phyloP scores from a whole-genome alignment of 1,140 invertebrate genomes.

The Drosophila pseudoananassae region DNA sequence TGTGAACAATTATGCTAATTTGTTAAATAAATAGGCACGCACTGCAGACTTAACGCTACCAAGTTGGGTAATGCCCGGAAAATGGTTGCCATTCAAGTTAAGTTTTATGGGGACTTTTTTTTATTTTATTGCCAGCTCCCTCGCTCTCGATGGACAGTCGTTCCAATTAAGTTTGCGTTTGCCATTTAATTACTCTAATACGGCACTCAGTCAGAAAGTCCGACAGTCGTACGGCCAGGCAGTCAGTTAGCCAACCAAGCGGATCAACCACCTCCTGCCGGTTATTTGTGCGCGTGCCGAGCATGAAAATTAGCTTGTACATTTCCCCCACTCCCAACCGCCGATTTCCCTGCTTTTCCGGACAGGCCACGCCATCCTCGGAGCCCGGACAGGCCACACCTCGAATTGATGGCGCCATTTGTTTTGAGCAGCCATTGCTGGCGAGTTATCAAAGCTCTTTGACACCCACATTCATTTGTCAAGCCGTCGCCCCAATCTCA shows the following conservation, averaged over 20 bases:
- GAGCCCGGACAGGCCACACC: slow-evolving; percentile 60
- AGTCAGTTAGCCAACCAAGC: slow-evolving; percentile 33
- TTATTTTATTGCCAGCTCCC: slow-evolving; percentile 72
- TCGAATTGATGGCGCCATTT: slow-evolving; percentile 73
- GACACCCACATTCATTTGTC: slow-evolving; percentile 78
- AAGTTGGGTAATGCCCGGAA: slow-evolving; percentile 45
- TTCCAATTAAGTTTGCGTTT: slow-evolving; percentile 76
- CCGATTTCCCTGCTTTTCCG: neutral
- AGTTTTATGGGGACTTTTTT: slow-evolving; percentile 76
- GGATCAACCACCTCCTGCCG: slow-evolving; percentile 52
- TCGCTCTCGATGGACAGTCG: slow-evolving; percentile 17
- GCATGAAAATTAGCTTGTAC: slow-evolving; percentile 79
- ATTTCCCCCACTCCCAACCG: slow-evolving; percentile 25
- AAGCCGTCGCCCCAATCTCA: slow-evolving; percentile 63
- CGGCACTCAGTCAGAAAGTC: slow-evolving; percentile 15
- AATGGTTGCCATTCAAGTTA: slow-evolving; percentile 76
- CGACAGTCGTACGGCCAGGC: slow-evolving; percentile 9
- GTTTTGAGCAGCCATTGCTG: slow-evolving; percentile 68
- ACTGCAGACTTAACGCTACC: slow-evolving; percentile 16
- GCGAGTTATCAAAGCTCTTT: slow-evolving; percentile 73
- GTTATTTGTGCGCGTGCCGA: slow-evolving; percentile 73
- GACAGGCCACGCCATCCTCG: slow-evolving; percentile 35
- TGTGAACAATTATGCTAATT: slow-evolving; percentile 83
- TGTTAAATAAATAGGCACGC: slow-evolving; percentile 82
- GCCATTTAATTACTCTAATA: slow-evolving; percentile 83